phyloP scores from a whole-genome alignment of 2,797 vertebrate genomes.

The Setipinna tenuifilis region DNA sequence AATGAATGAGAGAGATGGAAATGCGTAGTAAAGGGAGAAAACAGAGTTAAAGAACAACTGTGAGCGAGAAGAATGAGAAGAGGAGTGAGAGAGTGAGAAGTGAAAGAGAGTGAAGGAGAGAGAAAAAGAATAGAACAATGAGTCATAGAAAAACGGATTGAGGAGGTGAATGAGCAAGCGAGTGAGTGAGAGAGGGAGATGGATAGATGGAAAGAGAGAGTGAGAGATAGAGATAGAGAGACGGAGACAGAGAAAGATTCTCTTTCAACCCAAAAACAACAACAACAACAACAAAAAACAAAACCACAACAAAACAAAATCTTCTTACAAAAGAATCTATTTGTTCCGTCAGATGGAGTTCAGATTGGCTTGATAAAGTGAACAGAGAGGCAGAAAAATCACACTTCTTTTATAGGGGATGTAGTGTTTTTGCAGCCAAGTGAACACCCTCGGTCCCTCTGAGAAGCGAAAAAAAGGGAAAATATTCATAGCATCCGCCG shows the following conservation, averaged over 20 bases:
- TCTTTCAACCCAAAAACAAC: neutral
- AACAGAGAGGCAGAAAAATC: neutral
- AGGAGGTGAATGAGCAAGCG: no score
- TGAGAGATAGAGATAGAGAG: neutral
- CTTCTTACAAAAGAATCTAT: neutral
- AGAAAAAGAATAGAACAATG: no score
- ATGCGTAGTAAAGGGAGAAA: neutral
- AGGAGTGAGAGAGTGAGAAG: neutral
- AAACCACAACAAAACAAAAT: neutral
- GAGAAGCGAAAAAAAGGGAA: neutral
- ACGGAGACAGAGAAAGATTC: neutral
- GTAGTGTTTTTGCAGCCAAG: slow-evolving; percentile 26
- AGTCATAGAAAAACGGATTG: no score
- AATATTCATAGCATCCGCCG: slow-evolving; percentile 32
- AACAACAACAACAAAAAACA: neutral
- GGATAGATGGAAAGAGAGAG: no score
- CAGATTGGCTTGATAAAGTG: neutral
- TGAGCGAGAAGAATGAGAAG: neutral
- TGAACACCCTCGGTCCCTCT: slow-evolving; percentile 34
- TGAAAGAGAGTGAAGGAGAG: neutral
- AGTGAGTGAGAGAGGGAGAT: no score
- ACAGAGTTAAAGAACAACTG: neutral
- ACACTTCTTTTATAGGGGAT: neutral
- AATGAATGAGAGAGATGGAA: no score
- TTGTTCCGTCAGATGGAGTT: neutral